These are phyloP conservation scores for Chrysaora quinquecirrha DNA, from an alignment of 30 jellyfish, hydroid and myxozoan species.

Conservation along the genomic window DNA sequence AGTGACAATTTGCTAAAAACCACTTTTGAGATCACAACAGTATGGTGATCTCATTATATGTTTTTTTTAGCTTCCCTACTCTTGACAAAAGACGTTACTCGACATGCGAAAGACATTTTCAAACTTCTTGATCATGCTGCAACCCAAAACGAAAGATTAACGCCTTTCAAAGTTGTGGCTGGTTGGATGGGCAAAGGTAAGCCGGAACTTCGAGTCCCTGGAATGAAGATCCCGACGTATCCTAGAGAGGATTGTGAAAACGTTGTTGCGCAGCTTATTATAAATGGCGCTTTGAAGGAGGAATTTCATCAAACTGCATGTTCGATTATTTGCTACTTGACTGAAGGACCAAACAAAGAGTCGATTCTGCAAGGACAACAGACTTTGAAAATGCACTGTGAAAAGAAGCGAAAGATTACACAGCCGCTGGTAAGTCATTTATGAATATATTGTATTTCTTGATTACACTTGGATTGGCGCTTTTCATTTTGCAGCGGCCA, in stretches of 20 bases:
- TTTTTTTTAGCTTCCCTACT: slow-evolving; percentile 10
- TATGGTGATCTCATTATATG: too few species aligned
- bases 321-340: slow-evolving; percentile 65
- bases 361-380: background rate
- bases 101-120: slow-evolving; percentile 31
- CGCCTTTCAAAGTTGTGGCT: slow-evolving; percentile 78
- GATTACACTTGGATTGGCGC: background rate
- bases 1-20: too few species aligned
- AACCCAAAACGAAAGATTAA: slow-evolving; percentile 65
- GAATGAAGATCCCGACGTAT: slow-evolving; percentile 6
- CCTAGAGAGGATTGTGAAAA: slow-evolving; percentile 51
- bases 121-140: slow-evolving; percentile 61
- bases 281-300: slow-evolving; percentile 70
- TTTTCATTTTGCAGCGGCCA: background rate
- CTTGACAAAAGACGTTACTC: slow-evolving; percentile 43
- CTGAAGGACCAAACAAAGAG: slow-evolving; percentile 64
- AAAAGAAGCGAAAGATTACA: slow-evolving; percentile 36
- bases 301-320: slow-evolving; percentile 93
- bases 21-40: too few species aligned
- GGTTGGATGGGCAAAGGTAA: slow-evolving; percentile 88
- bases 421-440: background rate
- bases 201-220: slow-evolving; percentile 36
- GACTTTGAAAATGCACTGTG: background rate
- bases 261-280: slow-evolving; percentile 56
- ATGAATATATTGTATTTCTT: background rate